These are phyloP conservation scores for Apostichopus japonicus DNA, from an alignment of 35 echinoderm and acorn worm genomes.

Conservation along the genomic window DNA sequence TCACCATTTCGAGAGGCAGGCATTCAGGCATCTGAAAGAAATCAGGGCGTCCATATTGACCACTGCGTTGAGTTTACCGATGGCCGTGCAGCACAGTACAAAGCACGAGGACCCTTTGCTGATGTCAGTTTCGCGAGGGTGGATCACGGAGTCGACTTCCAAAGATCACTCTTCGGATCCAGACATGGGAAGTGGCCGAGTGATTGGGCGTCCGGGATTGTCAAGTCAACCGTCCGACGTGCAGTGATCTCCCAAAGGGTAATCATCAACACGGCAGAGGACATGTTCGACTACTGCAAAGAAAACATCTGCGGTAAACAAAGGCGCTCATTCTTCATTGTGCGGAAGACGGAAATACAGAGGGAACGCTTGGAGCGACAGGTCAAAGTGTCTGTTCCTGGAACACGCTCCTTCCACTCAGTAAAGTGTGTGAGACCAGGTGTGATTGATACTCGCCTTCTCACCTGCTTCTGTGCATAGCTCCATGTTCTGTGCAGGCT, in stretches of 20 bases:
- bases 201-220: conserved; percentile 31
- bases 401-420: conserved; percentile 18
- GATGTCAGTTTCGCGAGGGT: neutral
- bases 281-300: conserved; percentile 42
- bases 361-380: conserved; percentile 17
- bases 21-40: neutral
- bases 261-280: conserved; percentile 18
- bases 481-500: too few species aligned
- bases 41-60: neutral
- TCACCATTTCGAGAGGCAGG: neutral
- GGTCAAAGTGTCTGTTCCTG: conserved; percentile 22
- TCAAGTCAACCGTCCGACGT: conserved; percentile 10
- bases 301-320: conserved; percentile 17
- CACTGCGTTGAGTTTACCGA: conserved; percentile 30
- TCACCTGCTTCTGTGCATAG: conserved; percentile 55
- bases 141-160: neutral
- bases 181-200: conserved; percentile 49
- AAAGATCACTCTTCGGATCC: conserved; percentile 31
- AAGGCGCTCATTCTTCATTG: conserved; percentile 31
- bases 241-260: conserved; percentile 32
- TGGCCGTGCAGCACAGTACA: conserved; percentile 35
- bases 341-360: conserved; percentile 14
- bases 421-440: conserved; percentile 51
- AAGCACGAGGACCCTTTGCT: conserved; percentile 16
- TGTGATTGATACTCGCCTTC: conserved; percentile 5